Conservation (phyloP, 2,888 invertebrate species). For the Acanthosepion lycidas region DNA sequence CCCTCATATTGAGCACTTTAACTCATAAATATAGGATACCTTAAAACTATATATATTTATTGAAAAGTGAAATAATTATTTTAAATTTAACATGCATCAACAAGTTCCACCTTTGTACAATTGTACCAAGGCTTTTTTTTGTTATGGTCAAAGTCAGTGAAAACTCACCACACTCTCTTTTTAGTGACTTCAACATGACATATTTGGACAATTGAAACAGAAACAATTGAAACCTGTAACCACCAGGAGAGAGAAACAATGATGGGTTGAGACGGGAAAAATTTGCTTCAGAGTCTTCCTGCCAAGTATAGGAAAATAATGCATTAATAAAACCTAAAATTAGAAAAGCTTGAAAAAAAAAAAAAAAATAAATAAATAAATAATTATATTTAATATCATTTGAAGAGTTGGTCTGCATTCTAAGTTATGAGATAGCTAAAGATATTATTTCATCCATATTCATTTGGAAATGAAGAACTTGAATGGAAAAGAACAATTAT, state of each 20-base stretch:
- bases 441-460: background rate
- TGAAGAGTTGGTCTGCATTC: background rate
- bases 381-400: background rate
- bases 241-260: slow-evolving; percentile 72
- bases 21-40: too few species aligned
- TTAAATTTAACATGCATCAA: too few species aligned
- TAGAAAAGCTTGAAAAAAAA: background rate
- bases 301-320: slow-evolving; percentile 50
- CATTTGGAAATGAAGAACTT: background rate
- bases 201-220: slow-evolving; percentile 68
- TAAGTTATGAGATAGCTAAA: background rate
- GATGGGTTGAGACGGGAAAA: slow-evolving; percentile 70
- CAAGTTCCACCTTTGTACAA: too few species aligned
- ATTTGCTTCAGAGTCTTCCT: slow-evolving; percentile 69
- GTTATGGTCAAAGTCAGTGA: background rate
- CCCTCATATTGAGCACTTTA: too few species aligned
- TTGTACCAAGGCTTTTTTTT: too few species aligned
- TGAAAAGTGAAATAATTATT: too few species aligned
- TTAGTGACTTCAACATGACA: slow-evolving; percentile 65
- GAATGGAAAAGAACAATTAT: too few species aligned
- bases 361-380: too few species aligned
- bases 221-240: slow-evolving; percentile 71
- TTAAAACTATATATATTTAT: too few species aligned
- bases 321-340: background rate
- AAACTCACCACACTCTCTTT: slow-evolving; percentile 63